These are phyloP conservation scores for Berghia stephanieae DNA, from an alignment of 1,140 invertebrate genomes.

Conservation along the genomic window DNA sequence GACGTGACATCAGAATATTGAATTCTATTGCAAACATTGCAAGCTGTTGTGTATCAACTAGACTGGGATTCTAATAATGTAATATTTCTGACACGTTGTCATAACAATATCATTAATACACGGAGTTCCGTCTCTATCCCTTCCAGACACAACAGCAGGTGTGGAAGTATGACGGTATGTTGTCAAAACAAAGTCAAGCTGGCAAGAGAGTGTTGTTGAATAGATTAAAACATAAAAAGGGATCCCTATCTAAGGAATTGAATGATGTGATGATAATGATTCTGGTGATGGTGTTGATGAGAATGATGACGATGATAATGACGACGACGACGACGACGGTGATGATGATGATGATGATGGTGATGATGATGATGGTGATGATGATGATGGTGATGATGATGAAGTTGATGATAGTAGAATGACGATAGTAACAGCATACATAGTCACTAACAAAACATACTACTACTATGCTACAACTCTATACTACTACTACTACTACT, in stretches of 20 bases:
- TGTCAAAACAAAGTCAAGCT: neutral
- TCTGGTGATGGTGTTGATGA: neutral
- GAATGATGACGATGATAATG: neutral
- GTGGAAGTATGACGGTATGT: neutral
- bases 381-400: conserved; percentile 4
- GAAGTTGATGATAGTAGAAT: neutral
- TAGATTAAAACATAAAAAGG: neutral
- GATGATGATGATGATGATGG: conserved; percentile 22
- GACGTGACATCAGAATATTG: too few species aligned
- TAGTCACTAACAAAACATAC: neutral
- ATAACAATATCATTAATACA: neutral
- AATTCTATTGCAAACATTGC: too few species aligned
- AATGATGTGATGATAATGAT: neutral
- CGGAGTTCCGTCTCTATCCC: neutral
- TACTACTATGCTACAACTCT: neutral
- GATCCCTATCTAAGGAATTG: neutral
- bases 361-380: conserved; percentile 22
- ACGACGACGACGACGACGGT: neutral
- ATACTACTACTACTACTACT: too few species aligned
- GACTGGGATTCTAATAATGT: too few species aligned
- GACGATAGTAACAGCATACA: conserved; percentile 2
- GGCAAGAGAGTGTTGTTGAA: neutral
- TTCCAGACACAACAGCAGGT: neutral
- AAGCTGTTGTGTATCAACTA: too few species aligned
- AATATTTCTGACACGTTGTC: too few species aligned